Percentiles rank a stretch among this genome's conserved stretches.
These are phyloP conservation scores for Drosophila pseudotalamancana DNA, from an alignment of 2,888 invertebrate genomes.

Conservation along the genomic window DNA sequence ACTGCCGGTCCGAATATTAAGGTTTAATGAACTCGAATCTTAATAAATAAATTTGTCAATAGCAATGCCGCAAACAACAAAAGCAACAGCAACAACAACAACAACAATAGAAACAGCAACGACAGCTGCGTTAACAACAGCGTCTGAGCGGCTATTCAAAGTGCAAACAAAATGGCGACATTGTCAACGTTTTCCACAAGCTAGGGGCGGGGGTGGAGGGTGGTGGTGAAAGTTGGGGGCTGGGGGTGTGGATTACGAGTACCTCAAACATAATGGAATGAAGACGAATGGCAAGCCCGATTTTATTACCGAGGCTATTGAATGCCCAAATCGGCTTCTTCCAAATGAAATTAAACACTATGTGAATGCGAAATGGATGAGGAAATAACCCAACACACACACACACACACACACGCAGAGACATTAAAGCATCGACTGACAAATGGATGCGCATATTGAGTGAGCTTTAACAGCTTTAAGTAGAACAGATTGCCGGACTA, in stretches of 20 bases:
- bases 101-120: slow-evolving; percentile 1
- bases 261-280: slow-evolving; percentile 59
- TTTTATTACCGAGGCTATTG: slow-evolving; percentile 10
- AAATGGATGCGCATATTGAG: slow-evolving; percentile 15
- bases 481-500: not conserved
- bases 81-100: slow-evolving; percentile 5
- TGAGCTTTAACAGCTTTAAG: slow-evolving; percentile 1
- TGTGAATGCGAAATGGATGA: not conserved
- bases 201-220: not conserved
- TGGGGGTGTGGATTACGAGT: slow-evolving; percentile 38
- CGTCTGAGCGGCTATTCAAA: slow-evolving; percentile 23
- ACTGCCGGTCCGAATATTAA: slow-evolving; percentile 52
- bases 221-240: not conserved
- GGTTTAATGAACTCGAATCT: slow-evolving; percentile 77
- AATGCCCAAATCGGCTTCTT: slow-evolving; percentile 27
- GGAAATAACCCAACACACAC: not conserved
- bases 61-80: slow-evolving; percentile 32
- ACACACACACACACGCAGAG: not conserved
- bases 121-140: slow-evolving; percentile 36
- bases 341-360: slow-evolving; percentile 2
- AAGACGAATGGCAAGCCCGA: slow-evolving; percentile 60
- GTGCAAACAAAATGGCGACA: slow-evolving; percentile 46
- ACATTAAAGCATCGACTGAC: not conserved
- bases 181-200: slow-evolving; percentile 1
- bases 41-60: slow-evolving; percentile 79